These are phyloP conservation scores for Maccullochella peelii DNA, from an alignment of 2,113 vertebrate species.

Conservation along the genomic window DNA sequence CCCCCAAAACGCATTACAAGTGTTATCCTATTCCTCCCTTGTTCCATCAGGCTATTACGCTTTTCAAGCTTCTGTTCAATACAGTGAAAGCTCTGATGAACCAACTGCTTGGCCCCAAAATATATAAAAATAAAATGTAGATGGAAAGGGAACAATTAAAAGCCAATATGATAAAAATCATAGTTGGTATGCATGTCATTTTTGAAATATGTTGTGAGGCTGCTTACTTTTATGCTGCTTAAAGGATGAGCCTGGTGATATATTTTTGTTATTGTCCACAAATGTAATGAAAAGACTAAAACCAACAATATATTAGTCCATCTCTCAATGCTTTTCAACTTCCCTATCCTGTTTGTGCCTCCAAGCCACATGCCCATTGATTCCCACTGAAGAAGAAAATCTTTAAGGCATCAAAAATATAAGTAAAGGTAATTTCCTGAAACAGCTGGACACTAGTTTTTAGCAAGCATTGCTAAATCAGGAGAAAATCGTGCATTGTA, in stretches of 20 bases:
- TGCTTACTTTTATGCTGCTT: background rate
- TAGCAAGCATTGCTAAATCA: too few relatives aligned
- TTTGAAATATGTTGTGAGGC: background rate
- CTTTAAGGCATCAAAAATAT: background rate
- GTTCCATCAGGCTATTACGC: conserved; percentile 21
- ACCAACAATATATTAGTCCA: background rate
- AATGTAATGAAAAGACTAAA: background rate
- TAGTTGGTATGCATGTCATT: background rate
- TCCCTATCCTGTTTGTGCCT: background rate
- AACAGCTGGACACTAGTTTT: too few relatives aligned
- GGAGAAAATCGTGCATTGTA: too few relatives aligned
- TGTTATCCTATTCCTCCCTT: conserved; percentile 46
- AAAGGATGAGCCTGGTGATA: background rate
- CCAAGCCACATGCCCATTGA: background rate
- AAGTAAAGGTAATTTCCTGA: background rate
- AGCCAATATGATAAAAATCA: background rate
- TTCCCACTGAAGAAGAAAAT: background rate
- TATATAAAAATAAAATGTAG: background rate
- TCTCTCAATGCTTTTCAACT: background rate
- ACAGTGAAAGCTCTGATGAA: background rate
- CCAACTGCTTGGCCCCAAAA: background rate
- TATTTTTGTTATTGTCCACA: background rate
- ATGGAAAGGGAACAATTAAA: background rate
- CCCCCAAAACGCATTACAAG: conserved; percentile 53
- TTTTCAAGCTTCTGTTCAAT: conserved; percentile 32